Evolutionary conservation across 35 echinoderm and acorn worm species (phyloP), one percentile per base, ranked within the genome.

Genomic region (Apostichopus japonicus): DNA sequence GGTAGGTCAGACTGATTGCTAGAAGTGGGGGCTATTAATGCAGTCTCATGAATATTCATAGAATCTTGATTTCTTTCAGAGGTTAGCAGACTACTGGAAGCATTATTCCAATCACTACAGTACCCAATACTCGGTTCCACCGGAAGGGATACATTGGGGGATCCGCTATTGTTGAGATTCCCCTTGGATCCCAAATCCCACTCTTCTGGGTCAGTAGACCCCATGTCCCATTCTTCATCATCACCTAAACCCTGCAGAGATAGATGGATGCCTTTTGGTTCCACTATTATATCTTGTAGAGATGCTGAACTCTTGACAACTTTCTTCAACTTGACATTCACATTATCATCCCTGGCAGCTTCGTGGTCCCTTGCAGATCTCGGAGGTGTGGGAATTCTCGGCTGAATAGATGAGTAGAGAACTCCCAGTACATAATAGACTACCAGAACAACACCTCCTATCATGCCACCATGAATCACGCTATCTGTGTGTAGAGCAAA

Each of bases 141-240:
- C 17, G 19, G 6, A 14, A 55, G 14, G 52, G 10, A 14, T 56
- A 83, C 22, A 56, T 53, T 19, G 16, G 5, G 17, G 10, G 52
- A 83, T 19, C 80, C 57, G 19, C 86, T 88, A 16, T 88, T 88
- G 86, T 88, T 88, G 16, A 88, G 2, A 52, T 88, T 67, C 15
- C 19, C 27, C 17, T 24, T 8, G 1, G 79, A 82, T 9, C 19
- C 44, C 10, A 19, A 82, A 52, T 44, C 79, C 24, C 24, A 19
- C 17, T 6, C 17, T 21, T 75, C 17, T 19, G 13, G 71, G 71
- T 83, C 52, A 4, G 19, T 67, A 44, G 33, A 44, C 86, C 56
- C 59, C 52, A 78, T 53, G 23, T 88, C 55, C 88, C 88, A 77
- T 53, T 90, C 88, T 55, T 10, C 53, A 61, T 56, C 83, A 56